Evolutionary conservation across 2,888 invertebrate species (phyloP).

Genomic region (Scelioninae gen. 1): DNA sequence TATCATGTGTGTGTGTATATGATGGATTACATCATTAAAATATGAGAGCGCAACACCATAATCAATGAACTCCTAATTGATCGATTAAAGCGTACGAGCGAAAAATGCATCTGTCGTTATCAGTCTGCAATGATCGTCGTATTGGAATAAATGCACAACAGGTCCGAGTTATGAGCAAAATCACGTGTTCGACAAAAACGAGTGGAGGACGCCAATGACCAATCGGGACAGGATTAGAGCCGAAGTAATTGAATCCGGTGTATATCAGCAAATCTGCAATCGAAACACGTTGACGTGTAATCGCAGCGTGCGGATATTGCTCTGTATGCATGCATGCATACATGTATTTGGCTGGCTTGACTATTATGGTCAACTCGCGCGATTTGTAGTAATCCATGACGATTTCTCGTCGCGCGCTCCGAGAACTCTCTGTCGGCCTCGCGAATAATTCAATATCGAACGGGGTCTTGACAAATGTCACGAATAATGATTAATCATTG

Average conservation of each 20-base stretch:
- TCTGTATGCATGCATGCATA: too few relatives aligned
- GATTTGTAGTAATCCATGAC: slow-evolving; percentile 30
- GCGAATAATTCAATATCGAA: slow-evolving; percentile 53
- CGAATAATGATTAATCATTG: slow-evolving; percentile 30
- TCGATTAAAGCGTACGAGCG: slow-evolving; percentile 31
- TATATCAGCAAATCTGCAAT: slow-evolving; percentile 70
- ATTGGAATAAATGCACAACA: slow-evolving; percentile 46
- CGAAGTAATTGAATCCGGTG: slow-evolving; percentile 70
- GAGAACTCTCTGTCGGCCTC: slow-evolving; percentile 24
- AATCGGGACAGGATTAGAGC: slow-evolving; percentile 68
- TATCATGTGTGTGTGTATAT: slow-evolving; percentile 9
- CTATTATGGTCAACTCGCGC: slow-evolving; percentile 40
- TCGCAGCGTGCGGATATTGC: slow-evolving; percentile 54
- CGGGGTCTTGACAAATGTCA: slow-evolving; percentile 54
- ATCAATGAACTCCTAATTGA: slow-evolving; percentile 52
- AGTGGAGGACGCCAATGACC: slow-evolving; percentile 35
- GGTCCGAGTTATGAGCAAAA: slow-evolving; percentile 20
- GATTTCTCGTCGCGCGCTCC: slow-evolving; percentile 37
- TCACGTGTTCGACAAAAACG: slow-evolving; percentile 37
- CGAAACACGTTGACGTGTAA: slow-evolving; percentile 71
- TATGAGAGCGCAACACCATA: slow-evolving; percentile 32
- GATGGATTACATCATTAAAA: slow-evolving; percentile 45
- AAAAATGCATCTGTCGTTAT: slow-evolving; percentile 25
- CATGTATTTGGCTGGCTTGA: slow-evolving; percentile 22
- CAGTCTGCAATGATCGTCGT: slow-evolving; percentile 8